Base-by-base conservation (phyloP, 2,113 vertebrate species). In the Carollia perspicillata region DNA sequence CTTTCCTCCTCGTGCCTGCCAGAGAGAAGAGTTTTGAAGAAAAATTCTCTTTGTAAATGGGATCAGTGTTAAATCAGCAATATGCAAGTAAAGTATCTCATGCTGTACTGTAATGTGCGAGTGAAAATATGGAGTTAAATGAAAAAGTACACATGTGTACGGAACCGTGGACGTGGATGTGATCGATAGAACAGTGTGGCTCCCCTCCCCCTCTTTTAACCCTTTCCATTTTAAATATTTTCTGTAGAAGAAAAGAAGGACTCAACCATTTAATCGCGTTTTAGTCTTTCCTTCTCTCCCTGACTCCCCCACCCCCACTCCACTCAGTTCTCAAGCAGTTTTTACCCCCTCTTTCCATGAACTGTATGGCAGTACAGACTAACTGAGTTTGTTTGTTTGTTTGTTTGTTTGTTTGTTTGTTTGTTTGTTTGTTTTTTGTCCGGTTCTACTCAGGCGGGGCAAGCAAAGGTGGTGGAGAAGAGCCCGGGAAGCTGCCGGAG, bases 401-500 rank as follows among this genome's bases (percentile, higher is more conserved):
- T n/a, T n/a, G n/a, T n/a, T n/a, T n/a, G n/a, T n/a, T n/a, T n/a
- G n/a, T n/a, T n/a, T n/a, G n/a, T n/a, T n/a, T n/a, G n/a, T n/a
- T n/a, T n/a, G 40, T 92, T 92, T 77, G 95, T 60, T 55, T 53
- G 22, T 22, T 60, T 28, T 96, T 89, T 97, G 94, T 95, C 84
- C 84, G 53, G 49, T 97, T 98, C 95, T 97, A 94, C 97, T 83
- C 98, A 99, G 99, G 99, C 99, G 99, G 99, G 99, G 99, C 99
- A 98, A 98, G 98, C 98, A 99, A 99, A 99, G 99, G 99, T 99
- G 98, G 98, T 95, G 99, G 99, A 98, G 99, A 99, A 97, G 99
- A 99, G 97, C 98, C 98, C 97, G 98, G 99, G 98, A 99, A 99
- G 98, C 98, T 99, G 98, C 97, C 98, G 66, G 99, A 99, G 98